Conservation (phyloP, 2,888 invertebrate species). For the Drosophila pegasa region DNA sequence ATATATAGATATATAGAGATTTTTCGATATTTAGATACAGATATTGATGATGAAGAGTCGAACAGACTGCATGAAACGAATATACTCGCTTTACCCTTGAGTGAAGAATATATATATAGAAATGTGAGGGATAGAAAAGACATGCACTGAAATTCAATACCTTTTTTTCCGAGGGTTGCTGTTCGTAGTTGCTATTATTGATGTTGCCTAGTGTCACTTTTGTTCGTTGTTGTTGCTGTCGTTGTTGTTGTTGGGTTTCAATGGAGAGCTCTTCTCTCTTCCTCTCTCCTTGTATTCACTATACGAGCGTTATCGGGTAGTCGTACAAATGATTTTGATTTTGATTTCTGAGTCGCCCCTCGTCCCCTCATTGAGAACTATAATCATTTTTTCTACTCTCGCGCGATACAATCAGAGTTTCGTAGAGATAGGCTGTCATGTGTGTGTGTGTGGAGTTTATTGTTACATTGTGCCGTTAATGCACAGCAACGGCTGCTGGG, state of each 20-base stretch:
- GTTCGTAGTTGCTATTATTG: slow-evolving; percentile 53
- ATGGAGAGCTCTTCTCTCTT: slow-evolving; percentile 15
- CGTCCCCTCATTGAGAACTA: slow-evolving; percentile 30
- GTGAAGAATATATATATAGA: slow-evolving; percentile 3
- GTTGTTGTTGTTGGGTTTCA: slow-evolving; percentile 50
- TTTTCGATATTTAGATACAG: too few species aligned
- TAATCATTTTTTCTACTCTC: slow-evolving; percentile 24
- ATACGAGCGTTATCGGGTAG: slow-evolving; percentile 26
- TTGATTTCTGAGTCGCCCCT: slow-evolving; percentile 7
- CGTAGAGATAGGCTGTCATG: slow-evolving; percentile 11
- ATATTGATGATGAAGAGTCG: too few species aligned
- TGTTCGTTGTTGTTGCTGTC: slow-evolving; percentile 42
- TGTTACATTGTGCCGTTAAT: slow-evolving; percentile 63
- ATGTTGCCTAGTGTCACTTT: slow-evolving; percentile 70
- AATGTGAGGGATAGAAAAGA: slow-evolving; percentile 34
- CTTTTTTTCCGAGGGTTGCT: slow-evolving; percentile 53
- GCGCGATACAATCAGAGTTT: slow-evolving; percentile 42
- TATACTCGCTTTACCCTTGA: background rate
- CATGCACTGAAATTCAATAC: slow-evolving; percentile 68
- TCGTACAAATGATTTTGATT: slow-evolving; percentile 59
- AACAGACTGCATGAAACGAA: background rate
- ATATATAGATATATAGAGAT: too few species aligned
- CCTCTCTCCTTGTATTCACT: slow-evolving; percentile 7
- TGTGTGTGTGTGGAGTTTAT: slow-evolving; percentile 36
- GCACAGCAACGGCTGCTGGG: slow-evolving; percentile 50